These are phyloP conservation scores for Pelagia noctiluca DNA, from an alignment of 30 jellyfish, hydroid and myxozoan species.

Conservation along the genomic window DNA sequence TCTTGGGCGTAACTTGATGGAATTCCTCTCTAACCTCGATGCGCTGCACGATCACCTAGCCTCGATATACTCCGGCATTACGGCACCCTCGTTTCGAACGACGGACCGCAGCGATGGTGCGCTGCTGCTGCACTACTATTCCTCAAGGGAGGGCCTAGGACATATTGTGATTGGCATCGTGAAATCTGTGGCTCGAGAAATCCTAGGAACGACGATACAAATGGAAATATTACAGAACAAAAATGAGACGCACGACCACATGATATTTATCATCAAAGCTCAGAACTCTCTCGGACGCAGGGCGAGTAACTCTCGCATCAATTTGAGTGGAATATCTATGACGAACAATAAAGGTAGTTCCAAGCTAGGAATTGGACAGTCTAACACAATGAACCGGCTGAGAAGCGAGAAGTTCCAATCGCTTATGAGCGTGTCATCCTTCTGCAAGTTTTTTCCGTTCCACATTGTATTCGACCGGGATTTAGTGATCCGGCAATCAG, in stretches of 20 bases:
- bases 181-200: constrained; percentile 83
- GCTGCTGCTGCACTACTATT: constrained; percentile 79
- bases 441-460: constrained; percentile 81
- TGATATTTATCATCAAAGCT: constrained; percentile 56
- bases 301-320: constrained; percentile 33
- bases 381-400: constrained; percentile 28
- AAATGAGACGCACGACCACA: constrained; percentile 61
- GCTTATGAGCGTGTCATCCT: constrained; percentile 71
- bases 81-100: constrained; percentile 92
- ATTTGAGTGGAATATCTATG: constrained; percentile 12
- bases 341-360: constrained; percentile 13
- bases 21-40: constrained; percentile 79
- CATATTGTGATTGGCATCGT: constrained; percentile 86
- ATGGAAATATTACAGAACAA: constrained; percentile 52
- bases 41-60: constrained; percentile 91
- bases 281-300: constrained; percentile 14
- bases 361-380: constrained; percentile 72
- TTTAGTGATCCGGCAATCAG: constrained; percentile 67
- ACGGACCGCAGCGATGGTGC: constrained; percentile 86
- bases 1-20: constrained; percentile 79
- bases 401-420: constrained; percentile 44
- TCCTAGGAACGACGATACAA: constrained; percentile 59
- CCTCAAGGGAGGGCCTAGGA: constrained; percentile 80
- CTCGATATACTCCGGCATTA: constrained; percentile 84
- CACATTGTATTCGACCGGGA: constrained; percentile 81